phyloP scores from a whole-genome alignment of 2,113 vertebrate genomes.

The Myocastor coypus region DNA sequence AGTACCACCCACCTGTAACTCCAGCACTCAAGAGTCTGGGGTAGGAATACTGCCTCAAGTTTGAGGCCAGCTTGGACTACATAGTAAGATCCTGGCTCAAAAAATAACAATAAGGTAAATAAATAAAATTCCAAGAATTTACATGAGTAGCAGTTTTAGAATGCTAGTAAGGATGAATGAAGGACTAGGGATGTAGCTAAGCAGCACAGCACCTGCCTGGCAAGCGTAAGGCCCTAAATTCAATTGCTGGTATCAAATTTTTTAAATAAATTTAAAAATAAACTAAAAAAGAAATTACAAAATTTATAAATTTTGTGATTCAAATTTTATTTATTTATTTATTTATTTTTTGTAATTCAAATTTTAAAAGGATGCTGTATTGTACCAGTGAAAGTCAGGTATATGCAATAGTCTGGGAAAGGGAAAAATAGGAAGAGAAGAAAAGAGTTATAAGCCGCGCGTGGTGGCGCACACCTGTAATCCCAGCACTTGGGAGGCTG shows the following conservation, averaged over 20 bases:
- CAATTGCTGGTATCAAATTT: too few relatives aligned
- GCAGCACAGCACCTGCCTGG: too few relatives aligned
- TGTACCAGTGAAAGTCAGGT: not conserved
- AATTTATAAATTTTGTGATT: not conserved
- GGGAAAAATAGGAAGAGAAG: not conserved
- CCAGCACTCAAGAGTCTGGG: not conserved
- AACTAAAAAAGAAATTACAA: not conserved
- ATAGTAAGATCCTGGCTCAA: not conserved
- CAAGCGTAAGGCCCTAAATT: too few relatives aligned
- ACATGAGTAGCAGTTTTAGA: not conserved
- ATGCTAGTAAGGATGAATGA: not conserved
- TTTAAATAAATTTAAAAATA: too few relatives aligned
- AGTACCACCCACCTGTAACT: not conserved
- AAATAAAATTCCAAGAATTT: not conserved
- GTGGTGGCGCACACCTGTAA: too few relatives aligned
- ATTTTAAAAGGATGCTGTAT: not conserved
- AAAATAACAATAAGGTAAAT: not conserved
- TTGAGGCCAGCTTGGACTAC: not conserved
- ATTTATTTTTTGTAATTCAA: too few relatives aligned
- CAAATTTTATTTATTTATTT: too few relatives aligned
- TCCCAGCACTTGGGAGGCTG: too few relatives aligned
- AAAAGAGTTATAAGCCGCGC: too few relatives aligned
- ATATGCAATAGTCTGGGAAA: slow-evolving; percentile 24
- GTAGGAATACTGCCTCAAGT: not conserved
- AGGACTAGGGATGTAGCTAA: not conserved